phyloP scores from a whole-genome alignment of 2,888 invertebrate genomes.

The Hydroisotoma schaefferi region DNA sequence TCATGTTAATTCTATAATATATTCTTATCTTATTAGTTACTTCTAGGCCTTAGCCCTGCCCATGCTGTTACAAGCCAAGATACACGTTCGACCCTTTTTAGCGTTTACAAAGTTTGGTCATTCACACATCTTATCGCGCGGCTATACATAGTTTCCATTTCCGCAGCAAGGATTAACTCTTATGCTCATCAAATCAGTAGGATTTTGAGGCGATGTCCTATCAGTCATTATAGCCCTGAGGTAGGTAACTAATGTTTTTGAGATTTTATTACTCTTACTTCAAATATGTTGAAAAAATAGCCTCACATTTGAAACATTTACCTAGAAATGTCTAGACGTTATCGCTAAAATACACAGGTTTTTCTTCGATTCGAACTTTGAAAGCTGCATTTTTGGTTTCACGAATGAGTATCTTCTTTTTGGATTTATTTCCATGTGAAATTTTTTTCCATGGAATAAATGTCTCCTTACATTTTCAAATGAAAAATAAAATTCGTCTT shows the following conservation, averaged over 20 bases:
- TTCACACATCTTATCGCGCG: constrained; percentile 31
- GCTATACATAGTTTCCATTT: constrained; percentile 23
- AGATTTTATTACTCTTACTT: too few relatives aligned
- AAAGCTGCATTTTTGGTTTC: neutral
- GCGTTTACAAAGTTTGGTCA: constrained; percentile 29
- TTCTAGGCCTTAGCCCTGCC: too few relatives aligned
- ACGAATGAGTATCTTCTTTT: too few relatives aligned
- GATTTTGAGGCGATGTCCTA: constrained; percentile 30
- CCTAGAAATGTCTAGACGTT: neutral
- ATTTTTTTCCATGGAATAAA: too few relatives aligned
- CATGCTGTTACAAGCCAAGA: too few relatives aligned
- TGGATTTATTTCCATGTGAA: too few relatives aligned
- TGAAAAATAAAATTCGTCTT: too few relatives aligned
- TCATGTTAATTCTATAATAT: too few relatives aligned
- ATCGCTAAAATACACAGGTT: neutral
- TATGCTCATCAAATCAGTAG: constrained; percentile 22
- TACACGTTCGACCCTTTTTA: neutral
- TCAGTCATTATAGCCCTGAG: constrained; percentile 19
- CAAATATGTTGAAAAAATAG: too few relatives aligned
- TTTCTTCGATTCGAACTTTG: neutral
- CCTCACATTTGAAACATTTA: neutral
- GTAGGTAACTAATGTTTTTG: constrained; percentile 10
- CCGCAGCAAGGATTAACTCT: constrained; percentile 20
- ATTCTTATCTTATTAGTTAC: neutral
- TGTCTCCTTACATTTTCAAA: neutral